Evolutionary conservation across 2,797 vertebrate species (phyloP), one percentile per base, ranked within the genome.

Genomic region (Siniperca undulata): DNA sequence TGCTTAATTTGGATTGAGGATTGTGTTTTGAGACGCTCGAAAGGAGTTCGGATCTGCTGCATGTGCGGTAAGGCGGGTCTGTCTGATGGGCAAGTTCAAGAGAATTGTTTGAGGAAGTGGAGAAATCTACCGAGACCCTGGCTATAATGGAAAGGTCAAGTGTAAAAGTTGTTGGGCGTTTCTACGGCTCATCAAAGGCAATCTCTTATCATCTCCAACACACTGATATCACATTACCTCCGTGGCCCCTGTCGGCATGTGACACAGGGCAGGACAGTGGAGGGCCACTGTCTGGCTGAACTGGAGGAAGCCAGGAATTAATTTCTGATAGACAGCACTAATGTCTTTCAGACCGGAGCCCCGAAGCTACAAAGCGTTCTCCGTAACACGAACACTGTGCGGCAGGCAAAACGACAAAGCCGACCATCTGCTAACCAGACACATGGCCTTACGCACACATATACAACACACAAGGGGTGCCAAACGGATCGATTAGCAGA

Each of bases 401-500:
- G 69, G 88, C 87, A 79, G 84, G 86, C 91, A 84, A 77, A 90
- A 92, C 85, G 93, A 91, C 93, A 77, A 90, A 92, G 91, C 91
- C 79, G 73, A 67, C 91, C 95, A 96, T 96, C 94, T 96, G 95
- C 93, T 94, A 89, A 93, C 91, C 96, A 96, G 93, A 95, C 94
- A 86, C 87, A 46, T 68, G 77, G 73, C 81, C 55, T 74, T 61
- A 76, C 38, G 58, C 74, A 42, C 90, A 86, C 78, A 78, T 59
- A 87, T 69, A 82, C 84, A 46, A 82, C 84, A 77, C 88, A 91
- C 79, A 56, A 83, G 92, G 90, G 90, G 92, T 95, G 94, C 94
- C 95, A 95, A 95, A 94, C 94, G 94, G 94, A 96, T 97, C 96
- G 96, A 97, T 97, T 96, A 96, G 95, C 95, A 95, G 92, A 90